These are phyloP conservation scores for Bufotes viridis DNA, from an alignment of 2,797 vertebrate species.

Conservation along the genomic window DNA sequence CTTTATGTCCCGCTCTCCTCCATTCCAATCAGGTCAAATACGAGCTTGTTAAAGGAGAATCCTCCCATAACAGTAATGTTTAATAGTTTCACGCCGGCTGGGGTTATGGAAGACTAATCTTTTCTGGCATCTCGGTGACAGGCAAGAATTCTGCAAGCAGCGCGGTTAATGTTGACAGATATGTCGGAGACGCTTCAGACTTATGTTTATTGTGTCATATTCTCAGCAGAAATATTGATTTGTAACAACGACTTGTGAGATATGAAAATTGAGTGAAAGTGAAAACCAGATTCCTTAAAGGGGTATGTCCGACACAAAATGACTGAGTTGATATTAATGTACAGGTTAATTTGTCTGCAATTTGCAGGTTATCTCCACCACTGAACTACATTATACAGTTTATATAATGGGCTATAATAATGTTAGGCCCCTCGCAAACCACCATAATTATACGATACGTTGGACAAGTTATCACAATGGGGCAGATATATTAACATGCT, in stretches of 20 bases:
- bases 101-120: constrained; percentile 39
- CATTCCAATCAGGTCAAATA: constrained; percentile 47
- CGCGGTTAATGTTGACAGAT: constrained; percentile 16
- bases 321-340: background rate
- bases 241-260: background rate
- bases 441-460: background rate
- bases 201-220: constrained; percentile 11
- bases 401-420: background rate
- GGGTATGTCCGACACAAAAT: background rate
- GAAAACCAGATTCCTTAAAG: background rate
- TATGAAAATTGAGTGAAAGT: background rate
- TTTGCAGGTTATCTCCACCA: background rate
- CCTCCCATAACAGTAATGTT: constrained; percentile 40
- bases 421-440: background rate
- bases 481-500: no score
- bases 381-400: background rate
- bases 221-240: constrained; percentile 4
- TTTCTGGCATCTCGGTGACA: background rate
- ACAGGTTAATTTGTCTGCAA: background rate
- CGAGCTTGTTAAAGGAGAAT: constrained; percentile 44
- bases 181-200: background rate
- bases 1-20: constrained; percentile 42
- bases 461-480: background rate
- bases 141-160: constrained; percentile 21
- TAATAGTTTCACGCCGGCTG: constrained; percentile 39